Conservation (phyloP, 2,113 vertebrate species). For the Erinaceus europaeus region DNA sequence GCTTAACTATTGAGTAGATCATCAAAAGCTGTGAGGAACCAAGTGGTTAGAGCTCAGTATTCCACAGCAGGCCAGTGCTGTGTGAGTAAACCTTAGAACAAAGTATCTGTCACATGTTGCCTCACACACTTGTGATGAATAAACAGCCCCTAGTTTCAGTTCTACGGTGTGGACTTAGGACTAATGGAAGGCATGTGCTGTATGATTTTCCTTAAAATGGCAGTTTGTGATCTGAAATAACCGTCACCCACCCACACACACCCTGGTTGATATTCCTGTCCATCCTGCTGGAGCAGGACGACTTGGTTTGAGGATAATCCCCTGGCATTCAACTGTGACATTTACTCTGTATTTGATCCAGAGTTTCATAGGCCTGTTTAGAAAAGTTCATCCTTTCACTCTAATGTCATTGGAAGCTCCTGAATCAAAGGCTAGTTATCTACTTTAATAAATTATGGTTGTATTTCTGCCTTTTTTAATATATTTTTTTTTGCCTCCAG, state of each 20-base stretch:
- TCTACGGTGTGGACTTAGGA: not conserved
- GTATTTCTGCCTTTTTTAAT: not conserved
- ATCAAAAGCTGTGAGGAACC: not conserved
- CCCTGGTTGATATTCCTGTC: not conserved
- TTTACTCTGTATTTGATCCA: not conserved
- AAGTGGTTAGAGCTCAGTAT: not conserved
- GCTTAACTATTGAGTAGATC: not conserved
- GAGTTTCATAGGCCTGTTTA: not conserved
- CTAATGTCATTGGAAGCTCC: not conserved
- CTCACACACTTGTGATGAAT: not conserved
- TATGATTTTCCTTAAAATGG: not conserved
- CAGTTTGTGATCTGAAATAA: not conserved
- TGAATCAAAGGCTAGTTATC: not conserved
- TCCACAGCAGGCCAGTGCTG: not conserved
- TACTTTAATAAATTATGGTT: not conserved
- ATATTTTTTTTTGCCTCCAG: too few species aligned
- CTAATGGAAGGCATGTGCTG: not conserved
- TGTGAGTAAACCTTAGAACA: not conserved
- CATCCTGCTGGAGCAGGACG: not conserved
- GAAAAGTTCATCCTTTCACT: not conserved
- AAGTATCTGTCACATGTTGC: constrained; percentile 17
- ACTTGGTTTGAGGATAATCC: not conserved
- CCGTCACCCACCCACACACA: too few species aligned
- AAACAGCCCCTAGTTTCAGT: not conserved
- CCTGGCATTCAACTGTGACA: not conserved